Base-by-base conservation (phyloP, 2,888 invertebrate species). In the Marronus borbonicus region DNA sequence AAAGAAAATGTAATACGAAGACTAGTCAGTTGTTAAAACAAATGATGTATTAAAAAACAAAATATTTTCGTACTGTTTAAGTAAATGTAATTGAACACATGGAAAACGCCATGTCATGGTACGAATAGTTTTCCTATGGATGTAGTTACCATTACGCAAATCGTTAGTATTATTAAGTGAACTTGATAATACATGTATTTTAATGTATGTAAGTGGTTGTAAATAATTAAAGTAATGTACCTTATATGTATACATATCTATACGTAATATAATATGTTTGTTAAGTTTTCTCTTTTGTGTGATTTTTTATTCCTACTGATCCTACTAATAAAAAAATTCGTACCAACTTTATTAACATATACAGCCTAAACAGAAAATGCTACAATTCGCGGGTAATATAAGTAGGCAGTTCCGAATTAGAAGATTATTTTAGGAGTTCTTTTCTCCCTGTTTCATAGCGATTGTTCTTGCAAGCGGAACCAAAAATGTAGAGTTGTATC, bases 191-290 rank as follows among this genome's bases (percentile, higher is more conserved):
- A 66, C 17, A 1, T 39, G 4, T 50, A 68, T 28, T 68, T 49
- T 68, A 50, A 14, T 50, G 44, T 68, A 68, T 50, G 49, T 68
- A 68, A 68, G 49, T 68, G 50, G 50, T 68, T 68, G 68, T 68
- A 68, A 68, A 68, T 68, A 68, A 68, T 24, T 24, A 50, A 68
- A 44, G 8, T 31, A 74, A 60, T 74, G 72, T 74, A 74, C 72
- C 28, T 60, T 60, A 4, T 60, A 74, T 74, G 44, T 74, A 62
- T 60, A 74, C 24, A 17, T 60, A 74, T 74, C 24, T 74, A 62
- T 74, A 74, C 24, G 72, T 49, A 50, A 68, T 28, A 44, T 58
- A 74, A 60, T 74, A 74, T 74, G 72, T 60, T 74, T 74, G 72
- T 74, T 74, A 74, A 60, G 72, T 72, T 74, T 74, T 62, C 36